phyloP scores from a whole-genome alignment of 2,888 invertebrate species.

The Cerastis leucographa region DNA sequence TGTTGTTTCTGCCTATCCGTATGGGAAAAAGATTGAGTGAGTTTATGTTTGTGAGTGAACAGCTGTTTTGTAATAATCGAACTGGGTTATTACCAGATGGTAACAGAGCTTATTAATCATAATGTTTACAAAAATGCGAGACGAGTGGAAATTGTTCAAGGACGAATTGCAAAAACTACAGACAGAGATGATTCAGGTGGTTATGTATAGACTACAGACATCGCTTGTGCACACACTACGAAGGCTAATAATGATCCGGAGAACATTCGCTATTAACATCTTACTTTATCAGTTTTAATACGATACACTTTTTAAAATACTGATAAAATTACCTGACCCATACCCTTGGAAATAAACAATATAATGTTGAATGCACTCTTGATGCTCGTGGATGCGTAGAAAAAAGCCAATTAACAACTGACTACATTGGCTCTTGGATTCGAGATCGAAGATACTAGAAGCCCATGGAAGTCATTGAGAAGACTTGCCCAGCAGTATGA shows the following conservation, averaged over 20 bases:
- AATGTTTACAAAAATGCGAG: conserved; percentile 16
- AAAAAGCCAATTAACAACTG: background rate
- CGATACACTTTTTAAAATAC: background rate
- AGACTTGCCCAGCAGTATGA: background rate
- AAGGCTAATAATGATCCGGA: conserved; percentile 10
- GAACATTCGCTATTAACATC: conserved; percentile 10
- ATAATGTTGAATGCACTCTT: background rate
- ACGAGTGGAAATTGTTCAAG: conserved; percentile 14
- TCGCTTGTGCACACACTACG: conserved; percentile 10
- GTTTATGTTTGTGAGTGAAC: background rate
- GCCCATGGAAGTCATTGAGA: background rate
- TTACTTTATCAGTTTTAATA: background rate
- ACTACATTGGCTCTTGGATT: background rate
- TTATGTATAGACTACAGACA: background rate
- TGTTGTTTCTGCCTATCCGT: background rate
- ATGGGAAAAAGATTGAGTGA: background rate
- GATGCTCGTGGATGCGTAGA: background rate
- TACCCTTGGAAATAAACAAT: background rate
- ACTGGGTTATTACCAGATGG: conserved; percentile 11
- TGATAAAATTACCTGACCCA: background rate
- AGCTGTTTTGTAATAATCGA: background rate
- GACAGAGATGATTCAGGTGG: conserved; percentile 40
- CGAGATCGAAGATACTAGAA: background rate
- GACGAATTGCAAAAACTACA: conserved; percentile 10
- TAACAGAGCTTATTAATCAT: background rate